Percentiles rank a stretch among this genome's conserved stretches.
Conservation (phyloP, 2,888 invertebrate species). For the Drosophila vallismaia region DNA sequence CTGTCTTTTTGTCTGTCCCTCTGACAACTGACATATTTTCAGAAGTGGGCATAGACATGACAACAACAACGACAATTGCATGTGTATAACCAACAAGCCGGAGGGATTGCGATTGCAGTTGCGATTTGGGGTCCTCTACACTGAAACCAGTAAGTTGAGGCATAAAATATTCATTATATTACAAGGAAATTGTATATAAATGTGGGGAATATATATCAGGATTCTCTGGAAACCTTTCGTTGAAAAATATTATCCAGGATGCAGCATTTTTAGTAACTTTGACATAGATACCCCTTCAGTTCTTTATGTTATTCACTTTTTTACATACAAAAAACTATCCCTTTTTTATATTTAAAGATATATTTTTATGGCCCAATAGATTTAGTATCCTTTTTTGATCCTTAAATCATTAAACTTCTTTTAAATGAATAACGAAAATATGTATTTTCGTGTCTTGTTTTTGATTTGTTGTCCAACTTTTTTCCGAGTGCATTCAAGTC, state of each 20-base stretch:
- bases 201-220: too few species aligned
- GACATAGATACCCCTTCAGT: too few species aligned
- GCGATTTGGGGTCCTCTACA: constrained; percentile 17
- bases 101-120: constrained; percentile 22
- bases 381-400: too few species aligned
- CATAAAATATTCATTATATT: too few species aligned
- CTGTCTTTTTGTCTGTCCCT: not conserved
- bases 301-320: too few species aligned
- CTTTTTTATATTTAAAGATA: too few species aligned
- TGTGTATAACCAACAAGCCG: constrained; percentile 52
- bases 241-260: too few species aligned
- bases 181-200: too few species aligned
- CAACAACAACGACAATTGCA: constrained; percentile 63
- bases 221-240: too few species aligned
- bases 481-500: constrained; percentile 14
- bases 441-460: not conserved
- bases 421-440: not conserved
- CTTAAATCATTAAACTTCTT: not conserved
- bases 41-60: constrained; percentile 75
- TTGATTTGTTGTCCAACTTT: not conserved
- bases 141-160: not conserved
- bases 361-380: too few species aligned
- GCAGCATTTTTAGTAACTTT: too few species aligned
- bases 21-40: constrained; percentile 70
- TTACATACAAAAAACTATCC: too few species aligned